A percentile compares a stretch with the other conserved stretches of the same genome.
These are phyloP conservation scores for Tricholaema leucomelas DNA, from an alignment of 2,113 vertebrate species.

Conservation along the genomic window DNA sequence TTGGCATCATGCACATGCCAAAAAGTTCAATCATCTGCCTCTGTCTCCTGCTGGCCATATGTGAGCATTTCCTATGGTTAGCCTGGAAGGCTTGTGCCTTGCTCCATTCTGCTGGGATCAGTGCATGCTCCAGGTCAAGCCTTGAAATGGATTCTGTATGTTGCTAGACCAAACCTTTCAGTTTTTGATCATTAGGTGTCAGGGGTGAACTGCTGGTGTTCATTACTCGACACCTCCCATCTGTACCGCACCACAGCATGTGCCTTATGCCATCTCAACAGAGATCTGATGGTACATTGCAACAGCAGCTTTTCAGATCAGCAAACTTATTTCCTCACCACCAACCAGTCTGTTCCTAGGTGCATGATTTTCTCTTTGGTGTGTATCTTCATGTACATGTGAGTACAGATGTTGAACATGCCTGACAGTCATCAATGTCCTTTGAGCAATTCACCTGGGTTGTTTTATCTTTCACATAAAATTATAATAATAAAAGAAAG, in stretches of 20 bases:
- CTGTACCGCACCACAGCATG: background rate
- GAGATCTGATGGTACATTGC: background rate
- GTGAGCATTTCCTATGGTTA: slow-evolving; percentile 28
- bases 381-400: background rate
- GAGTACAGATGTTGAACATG: background rate
- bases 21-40: background rate
- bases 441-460: slow-evolving; percentile 49
- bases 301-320: background rate
- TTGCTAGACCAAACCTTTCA: background rate
- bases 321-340: background rate
- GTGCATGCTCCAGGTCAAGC: background rate
- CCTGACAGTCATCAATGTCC: background rate
- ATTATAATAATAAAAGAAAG: too few relatives aligned
- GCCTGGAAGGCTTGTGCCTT: background rate
- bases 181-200: background rate
- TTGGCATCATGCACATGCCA: background rate
- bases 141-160: background rate
- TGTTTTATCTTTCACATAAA: slow-evolving; percentile 24
- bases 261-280: background rate
- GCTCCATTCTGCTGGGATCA: background rate
- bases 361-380: background rate
- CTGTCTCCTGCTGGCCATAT: slow-evolving; percentile 50
- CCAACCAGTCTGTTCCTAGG: background rate
- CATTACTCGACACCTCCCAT: background rate
- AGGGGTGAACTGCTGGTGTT: background rate